Evolutionary conservation across 2,113 vertebrate species (phyloP).

Genomic region (Pseudonaja textilis): DNA sequence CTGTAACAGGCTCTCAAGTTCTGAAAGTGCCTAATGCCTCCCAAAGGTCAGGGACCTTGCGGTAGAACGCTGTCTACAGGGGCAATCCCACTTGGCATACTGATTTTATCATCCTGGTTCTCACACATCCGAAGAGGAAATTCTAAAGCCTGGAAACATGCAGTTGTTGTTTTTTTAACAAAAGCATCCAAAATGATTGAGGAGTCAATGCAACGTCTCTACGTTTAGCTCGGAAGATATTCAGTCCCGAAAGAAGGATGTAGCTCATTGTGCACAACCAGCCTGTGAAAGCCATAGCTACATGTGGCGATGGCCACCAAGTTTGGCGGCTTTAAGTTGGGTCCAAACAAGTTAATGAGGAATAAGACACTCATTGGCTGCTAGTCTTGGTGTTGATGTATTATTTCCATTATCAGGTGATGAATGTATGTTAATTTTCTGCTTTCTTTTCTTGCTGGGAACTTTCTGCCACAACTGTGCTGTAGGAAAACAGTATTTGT

Average conservation of each 20-base stretch:
- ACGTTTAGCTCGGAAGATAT: neutral
- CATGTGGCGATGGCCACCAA: neutral
- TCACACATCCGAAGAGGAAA: neutral
- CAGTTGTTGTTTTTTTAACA: neutral
- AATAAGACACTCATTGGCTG: neutral
- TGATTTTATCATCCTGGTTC: neutral
- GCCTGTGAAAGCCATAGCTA: neutral
- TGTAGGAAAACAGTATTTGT: neutral
- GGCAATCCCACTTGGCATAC: neutral
- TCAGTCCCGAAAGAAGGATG: neutral
- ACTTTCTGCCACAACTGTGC: neutral
- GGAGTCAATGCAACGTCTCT: neutral
- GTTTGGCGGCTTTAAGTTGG: neutral
- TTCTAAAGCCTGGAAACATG: neutral
- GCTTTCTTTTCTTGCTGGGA: neutral
- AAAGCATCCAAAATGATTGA: neutral
- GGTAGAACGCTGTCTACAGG: neutral
- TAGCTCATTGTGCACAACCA: neutral
- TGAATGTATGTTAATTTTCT: neutral
- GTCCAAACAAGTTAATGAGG: neutral
- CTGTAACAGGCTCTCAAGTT: neutral
- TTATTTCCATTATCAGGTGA: neutral
- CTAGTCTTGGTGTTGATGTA: neutral
- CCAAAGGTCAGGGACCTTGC: neutral
- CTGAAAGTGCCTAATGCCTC: neutral